Percentiles rank a stretch among this genome's conserved stretches.
phyloP scores from a whole-genome alignment of 2,113 vertebrate genomes.

The Vulpes vulpes region DNA sequence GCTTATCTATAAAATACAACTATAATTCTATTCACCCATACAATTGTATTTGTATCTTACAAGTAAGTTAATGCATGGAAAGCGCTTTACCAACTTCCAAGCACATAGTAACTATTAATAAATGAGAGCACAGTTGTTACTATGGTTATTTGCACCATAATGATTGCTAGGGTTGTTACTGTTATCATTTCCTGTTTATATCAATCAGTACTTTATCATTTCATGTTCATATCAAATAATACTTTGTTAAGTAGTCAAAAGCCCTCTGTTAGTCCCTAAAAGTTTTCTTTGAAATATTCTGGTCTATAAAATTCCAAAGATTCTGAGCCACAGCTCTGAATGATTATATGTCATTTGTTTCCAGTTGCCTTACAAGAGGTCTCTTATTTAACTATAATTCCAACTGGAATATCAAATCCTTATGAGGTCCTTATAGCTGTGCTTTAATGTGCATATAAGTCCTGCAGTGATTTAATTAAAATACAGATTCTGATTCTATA shows the following conservation, averaged over 20 bases:
- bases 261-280: background rate
- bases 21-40: background rate
- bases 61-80: background rate
- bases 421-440: background rate
- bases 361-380: background rate
- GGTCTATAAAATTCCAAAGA: background rate
- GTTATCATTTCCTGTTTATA: background rate
- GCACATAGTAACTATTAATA: background rate
- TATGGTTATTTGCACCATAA: background rate
- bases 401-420: background rate
- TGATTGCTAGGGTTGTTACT: background rate
- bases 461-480: constrained; percentile 2
- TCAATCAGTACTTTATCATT: background rate
- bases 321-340: background rate
- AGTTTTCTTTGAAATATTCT: constrained; percentile 8
- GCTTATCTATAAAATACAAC: background rate
- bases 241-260: background rate
- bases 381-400: background rate
- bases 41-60: background rate
- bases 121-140: background rate
- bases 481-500: background rate
- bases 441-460: background rate
- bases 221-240: background rate
- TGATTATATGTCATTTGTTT: background rate
- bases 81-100: background rate